These are phyloP conservation scores for Polyodon spathula DNA, from an alignment of 2,113 vertebrate species.

Conservation along the genomic window DNA sequence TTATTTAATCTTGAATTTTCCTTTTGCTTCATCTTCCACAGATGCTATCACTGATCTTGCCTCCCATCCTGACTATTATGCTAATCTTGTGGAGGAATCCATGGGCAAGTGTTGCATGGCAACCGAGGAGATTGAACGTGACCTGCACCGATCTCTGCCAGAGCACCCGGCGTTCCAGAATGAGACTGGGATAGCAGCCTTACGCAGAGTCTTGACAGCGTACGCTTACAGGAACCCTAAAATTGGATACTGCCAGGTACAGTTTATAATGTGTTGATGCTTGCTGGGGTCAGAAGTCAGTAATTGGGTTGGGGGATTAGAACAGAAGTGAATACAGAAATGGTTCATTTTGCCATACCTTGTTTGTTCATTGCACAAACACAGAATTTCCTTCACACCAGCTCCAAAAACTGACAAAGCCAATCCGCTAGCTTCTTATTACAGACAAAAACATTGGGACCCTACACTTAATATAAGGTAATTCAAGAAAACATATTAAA, in stretches of 20 bases:
- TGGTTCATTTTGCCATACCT: no score
- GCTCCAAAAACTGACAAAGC: no score
- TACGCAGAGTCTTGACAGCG: slow-evolving; percentile 81
- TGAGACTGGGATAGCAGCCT: slow-evolving; percentile 75
- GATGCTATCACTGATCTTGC: slow-evolving; percentile 69
- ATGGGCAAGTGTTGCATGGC: slow-evolving; percentile 75
- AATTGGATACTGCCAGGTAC: slow-evolving; percentile 95
- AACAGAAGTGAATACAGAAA: no score
- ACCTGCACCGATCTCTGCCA: slow-evolving; percentile 87
- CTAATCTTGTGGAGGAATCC: slow-evolving; percentile 67
- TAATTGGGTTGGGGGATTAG: no score
- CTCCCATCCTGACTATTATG: slow-evolving; percentile 71
- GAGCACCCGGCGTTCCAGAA: slow-evolving; percentile 94
- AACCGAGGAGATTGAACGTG: slow-evolving; percentile 88
- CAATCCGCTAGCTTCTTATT: no score
- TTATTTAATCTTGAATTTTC: not conserved
- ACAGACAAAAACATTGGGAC: no score
- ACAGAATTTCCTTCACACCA: no score
- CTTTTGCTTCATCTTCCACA: slow-evolving; percentile 24
- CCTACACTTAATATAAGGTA: no score
- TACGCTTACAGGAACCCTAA: slow-evolving; percentile 90
- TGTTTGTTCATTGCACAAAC: no score
- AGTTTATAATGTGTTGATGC: no score
- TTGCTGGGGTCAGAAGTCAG: no score
- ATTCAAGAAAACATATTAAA: no score